Evolutionary conservation across 2,888 invertebrate genomes (phyloP), one percentile per base, ranked within the genome.

Genomic region (Scotopteryx bipunctaria): DNA sequence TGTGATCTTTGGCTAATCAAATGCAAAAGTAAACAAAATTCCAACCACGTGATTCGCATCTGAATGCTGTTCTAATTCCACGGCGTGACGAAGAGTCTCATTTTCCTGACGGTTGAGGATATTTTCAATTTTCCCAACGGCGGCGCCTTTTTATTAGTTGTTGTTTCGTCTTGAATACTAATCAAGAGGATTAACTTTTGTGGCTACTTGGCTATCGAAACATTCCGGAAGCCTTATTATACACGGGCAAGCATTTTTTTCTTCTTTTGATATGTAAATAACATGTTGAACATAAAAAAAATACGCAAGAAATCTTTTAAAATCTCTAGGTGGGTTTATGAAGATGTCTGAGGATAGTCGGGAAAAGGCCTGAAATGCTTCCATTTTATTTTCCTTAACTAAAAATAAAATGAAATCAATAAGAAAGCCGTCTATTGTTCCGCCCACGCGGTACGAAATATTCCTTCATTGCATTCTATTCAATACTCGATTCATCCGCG

Each of bases 111-210:
- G 82, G 83, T 81, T 85, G 84, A 80, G 88, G 87, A 86, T 86
- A 87, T 88, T 90, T 89, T 90, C 89, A 88, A 90, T 89, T 89
- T 86, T 85, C 86, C 78, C 82, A 72, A 76, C 78, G 80, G 81
- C 71, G 73, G 76, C 80, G 78, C 78, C 83, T 81, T 88, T 88
- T 87, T 88, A 88, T 89, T 88, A 86, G 84, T 86, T 85, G 83
- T 83, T 86, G 86, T 86, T 84, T 82, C 76, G 86, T 66, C 81
- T 83, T 79, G 88, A 87, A 89, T 89, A 86, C 87, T 87, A 86
- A 89, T 53, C 37, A 14, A 66, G 73, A 57, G 73, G 74, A 84
- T 87, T 86, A 86, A 77, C 78, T 86, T 88, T 85, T 81, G 68
- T 69, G 73, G 69, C 71, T 76, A 76, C 66, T 73, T 73, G 68